Conservation (phyloP, 2,888 invertebrate genomes). For the Minunthozetes semirufus region DNA sequence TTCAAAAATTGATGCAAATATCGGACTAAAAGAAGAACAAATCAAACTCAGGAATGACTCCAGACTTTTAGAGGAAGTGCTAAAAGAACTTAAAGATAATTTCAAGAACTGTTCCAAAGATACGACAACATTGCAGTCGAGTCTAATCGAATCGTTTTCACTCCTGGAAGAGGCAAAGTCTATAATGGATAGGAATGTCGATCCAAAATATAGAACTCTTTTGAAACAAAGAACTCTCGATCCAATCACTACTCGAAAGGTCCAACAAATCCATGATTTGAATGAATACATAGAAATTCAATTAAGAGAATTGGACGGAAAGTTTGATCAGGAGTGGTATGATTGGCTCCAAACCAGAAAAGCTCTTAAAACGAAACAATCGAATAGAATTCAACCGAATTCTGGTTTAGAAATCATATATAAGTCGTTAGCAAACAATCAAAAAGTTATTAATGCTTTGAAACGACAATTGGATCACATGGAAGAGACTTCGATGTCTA, state of each 20-base stretch:
- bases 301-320: slow-evolving; percentile 62
- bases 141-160: slow-evolving; percentile 51
- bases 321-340: slow-evolving; percentile 70
- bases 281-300: slow-evolving; percentile 64
- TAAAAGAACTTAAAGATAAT: background rate
- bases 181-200: slow-evolving; percentile 46
- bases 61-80: background rate
- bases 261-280: slow-evolving; percentile 62
- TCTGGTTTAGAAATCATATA: background rate
- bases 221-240: slow-evolving; percentile 54
- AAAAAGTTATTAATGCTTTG: slow-evolving; percentile 28
- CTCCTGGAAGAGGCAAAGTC: slow-evolving; percentile 49
- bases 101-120: slow-evolving; percentile 33
- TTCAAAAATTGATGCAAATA: background rate
- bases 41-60: background rate
- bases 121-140: slow-evolving; percentile 55
- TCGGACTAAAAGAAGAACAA: slow-evolving; percentile 15
- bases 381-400: slow-evolving; percentile 16
- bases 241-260: slow-evolving; percentile 61
- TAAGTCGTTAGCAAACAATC: slow-evolving; percentile 34
- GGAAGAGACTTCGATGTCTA: background rate
- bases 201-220: slow-evolving; percentile 47
- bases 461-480: slow-evolving; percentile 25
- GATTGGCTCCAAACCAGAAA: slow-evolving; percentile 47
- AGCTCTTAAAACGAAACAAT: background rate